Conservation (phyloP, 2,888 invertebrate genomes). For the Agapostemon virescens region DNA sequence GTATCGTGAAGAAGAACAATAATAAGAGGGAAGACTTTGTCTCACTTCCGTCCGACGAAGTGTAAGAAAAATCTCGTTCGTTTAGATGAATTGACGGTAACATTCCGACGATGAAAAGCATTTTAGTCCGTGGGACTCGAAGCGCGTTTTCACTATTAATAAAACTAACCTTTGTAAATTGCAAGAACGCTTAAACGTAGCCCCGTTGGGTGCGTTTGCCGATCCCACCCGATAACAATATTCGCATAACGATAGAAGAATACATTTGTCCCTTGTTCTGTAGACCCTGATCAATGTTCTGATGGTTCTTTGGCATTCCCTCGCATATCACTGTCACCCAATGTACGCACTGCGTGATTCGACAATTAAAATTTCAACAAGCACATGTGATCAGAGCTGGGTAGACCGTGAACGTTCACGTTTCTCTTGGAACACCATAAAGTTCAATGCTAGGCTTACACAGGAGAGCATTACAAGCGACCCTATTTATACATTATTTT, state of each 20-base stretch:
- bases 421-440: background rate
- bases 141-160: constrained; percentile 60
- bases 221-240: constrained; percentile 6
- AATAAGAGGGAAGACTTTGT: constrained; percentile 57
- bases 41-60: constrained; percentile 59
- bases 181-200: constrained; percentile 69
- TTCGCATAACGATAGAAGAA: constrained; percentile 2
- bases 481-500: too few relatives aligned
- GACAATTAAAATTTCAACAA: constrained; percentile 32
- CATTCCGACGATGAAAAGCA: constrained; percentile 63
- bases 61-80: constrained; percentile 57
- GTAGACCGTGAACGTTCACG: background rate
- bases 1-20: constrained; percentile 44
- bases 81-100: constrained; percentile 59
- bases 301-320: constrained; percentile 61
- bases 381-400: constrained; percentile 25
- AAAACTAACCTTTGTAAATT: constrained; percentile 74
- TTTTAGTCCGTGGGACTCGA: constrained; percentile 59
- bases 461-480: too few relatives aligned
- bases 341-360: constrained; percentile 32
- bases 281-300: constrained; percentile 30
- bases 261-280: constrained; percentile 17
- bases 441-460: background rate
- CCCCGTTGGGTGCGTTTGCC: constrained; percentile 64
- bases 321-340: constrained; percentile 30